phyloP scores from a whole-genome alignment of 2,888 invertebrate genomes.

The Drymonia ruficornis region DNA sequence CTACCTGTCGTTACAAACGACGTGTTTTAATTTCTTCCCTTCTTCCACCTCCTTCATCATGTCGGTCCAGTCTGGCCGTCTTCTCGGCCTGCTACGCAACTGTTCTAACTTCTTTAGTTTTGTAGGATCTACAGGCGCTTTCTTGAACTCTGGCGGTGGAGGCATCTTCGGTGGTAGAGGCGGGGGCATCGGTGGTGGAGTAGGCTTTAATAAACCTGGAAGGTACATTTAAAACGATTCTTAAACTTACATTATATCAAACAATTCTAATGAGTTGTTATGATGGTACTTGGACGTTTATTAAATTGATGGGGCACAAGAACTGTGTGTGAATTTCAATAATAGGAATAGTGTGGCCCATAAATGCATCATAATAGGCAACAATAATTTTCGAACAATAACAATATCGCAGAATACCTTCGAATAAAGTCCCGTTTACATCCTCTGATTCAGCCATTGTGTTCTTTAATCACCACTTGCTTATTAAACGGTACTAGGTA shows the following conservation, averaged over 20 bases:
- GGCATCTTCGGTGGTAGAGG: slow-evolving; percentile 89
- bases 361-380: neutral
- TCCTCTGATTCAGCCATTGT: slow-evolving; percentile 32
- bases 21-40: slow-evolving; percentile 91
- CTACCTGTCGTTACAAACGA: slow-evolving; percentile 91
- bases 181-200: slow-evolving; percentile 88
- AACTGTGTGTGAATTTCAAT: no score
- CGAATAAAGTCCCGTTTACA: slow-evolving; percentile 30
- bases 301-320: no score
- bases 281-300: no score
- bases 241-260: slow-evolving; percentile 16
- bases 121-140: slow-evolving; percentile 82
- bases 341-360: slow-evolving; percentile 11
- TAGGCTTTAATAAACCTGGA: slow-evolving; percentile 74
- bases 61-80: slow-evolving; percentile 94
- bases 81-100: slow-evolving; percentile 90
- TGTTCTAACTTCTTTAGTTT: slow-evolving; percentile 89
- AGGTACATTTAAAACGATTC: neutral
- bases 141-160: slow-evolving; percentile 85
- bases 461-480: neutral
- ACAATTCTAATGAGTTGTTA: no score
- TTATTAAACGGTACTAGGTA: slow-evolving; percentile 12
- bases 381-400: neutral
- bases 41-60: slow-evolving; percentile 97
- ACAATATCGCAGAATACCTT: slow-evolving; percentile 38